These are phyloP conservation scores for Indri indri DNA, from an alignment of 2,113 vertebrate species.

Conservation along the genomic window DNA sequence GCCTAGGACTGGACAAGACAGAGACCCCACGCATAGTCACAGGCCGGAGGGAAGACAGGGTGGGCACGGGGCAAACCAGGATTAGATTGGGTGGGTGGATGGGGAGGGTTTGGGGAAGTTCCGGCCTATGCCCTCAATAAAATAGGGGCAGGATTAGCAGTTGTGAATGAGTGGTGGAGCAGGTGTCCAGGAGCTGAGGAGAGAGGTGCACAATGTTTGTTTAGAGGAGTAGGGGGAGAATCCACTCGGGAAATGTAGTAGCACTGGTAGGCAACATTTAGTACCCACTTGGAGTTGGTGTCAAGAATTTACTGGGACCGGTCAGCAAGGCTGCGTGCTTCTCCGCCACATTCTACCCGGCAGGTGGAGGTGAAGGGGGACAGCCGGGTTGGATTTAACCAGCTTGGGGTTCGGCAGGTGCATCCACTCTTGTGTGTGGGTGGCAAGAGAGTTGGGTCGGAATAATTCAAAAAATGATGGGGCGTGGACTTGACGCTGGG, in stretches of 20 bases:
- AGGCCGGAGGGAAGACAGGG: accelerated
- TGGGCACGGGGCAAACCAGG: neutral
- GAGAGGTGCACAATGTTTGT: neutral
- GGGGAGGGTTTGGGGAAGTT: neutral
- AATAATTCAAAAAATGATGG: neutral
- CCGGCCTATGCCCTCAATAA: neutral
- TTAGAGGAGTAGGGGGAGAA: neutral
- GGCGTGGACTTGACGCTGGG: no score
- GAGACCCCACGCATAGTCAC: accelerated
- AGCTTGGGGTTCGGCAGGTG: neutral
- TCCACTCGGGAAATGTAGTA: neutral
- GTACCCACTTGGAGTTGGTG: neutral
- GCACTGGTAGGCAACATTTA: neutral
- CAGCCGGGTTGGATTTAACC: neutral
- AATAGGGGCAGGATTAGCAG: neutral
- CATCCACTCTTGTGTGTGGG: accelerated
- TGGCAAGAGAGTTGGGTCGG: neutral
- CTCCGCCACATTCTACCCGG: accelerated
- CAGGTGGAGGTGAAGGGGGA: neutral
- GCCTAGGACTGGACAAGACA: neutral
- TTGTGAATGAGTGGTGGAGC: neutral
- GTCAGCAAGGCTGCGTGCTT: neutral
- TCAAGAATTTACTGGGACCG: neutral
- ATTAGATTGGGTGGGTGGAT: accelerated
- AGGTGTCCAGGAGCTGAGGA: neutral